Evolutionary conservation across 2,888 invertebrate species (phyloP), one percentile per base, ranked within the genome.

Genomic region (Drosophila sordidapex): DNA sequence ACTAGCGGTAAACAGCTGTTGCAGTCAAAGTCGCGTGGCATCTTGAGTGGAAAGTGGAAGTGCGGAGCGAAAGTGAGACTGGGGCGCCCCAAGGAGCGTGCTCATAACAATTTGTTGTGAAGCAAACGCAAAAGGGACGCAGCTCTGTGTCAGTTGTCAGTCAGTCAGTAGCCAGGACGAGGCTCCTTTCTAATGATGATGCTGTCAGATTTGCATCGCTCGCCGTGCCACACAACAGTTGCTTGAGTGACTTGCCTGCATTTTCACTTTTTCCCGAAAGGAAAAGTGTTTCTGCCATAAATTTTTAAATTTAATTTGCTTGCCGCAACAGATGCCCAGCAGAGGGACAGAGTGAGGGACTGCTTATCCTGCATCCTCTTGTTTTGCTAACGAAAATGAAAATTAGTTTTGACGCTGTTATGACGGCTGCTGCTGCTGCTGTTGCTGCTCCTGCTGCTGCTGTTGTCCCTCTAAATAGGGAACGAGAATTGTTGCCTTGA

Each of bases 351-450:
- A 6, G n/a, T n/a, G 65, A 56, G 48, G 27, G 29, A 18, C 49
- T 54, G n/a, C 38, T 63, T 60, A 71, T 35, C 59, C 64, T 46
- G 38, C 48, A 38, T 36, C 46, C 53, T 54, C 33, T 69, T 68
- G 66, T 72, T 83, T 76, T 80, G 69, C 71, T 78, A 78, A 61
- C 72, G 64, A 76, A 76, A 81, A 82, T 81, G 74, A 80, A 84
- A 89, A 89, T 87, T 84, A 83, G 79, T 88, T 89, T 89, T 89
- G 87, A 89, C 81, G 89, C 89, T 87, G 70, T 89, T 89, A 82
- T 87, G 89, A 87, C 81, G 81, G 76, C 85, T 72, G 78, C 73
- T 68, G 64, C 51, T 68, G 70, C 10, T 33, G 36, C 21, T 21
- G 6, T 25, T 21, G 4, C 18, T 59, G 25, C 13, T 36, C 13